Evolutionary conservation across 2,888 invertebrate species (phyloP), one percentile per base, ranked within the genome.

Genomic region (Cantharis rufa): DNA sequence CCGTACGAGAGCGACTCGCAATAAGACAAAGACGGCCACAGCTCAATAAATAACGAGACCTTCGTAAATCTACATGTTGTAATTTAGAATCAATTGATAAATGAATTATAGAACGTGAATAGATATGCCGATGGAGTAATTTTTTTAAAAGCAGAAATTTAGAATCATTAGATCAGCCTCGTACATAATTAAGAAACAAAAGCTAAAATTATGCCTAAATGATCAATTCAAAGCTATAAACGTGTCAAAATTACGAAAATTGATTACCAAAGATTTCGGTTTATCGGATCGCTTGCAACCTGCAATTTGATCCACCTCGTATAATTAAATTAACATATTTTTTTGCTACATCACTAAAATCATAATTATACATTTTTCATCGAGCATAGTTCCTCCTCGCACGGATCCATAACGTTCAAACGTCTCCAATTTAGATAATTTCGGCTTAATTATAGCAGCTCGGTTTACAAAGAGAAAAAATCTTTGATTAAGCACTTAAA

Each of bases 231-330:
- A 74, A 81, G 76, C 79, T 70, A 80, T 76, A 78, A 79, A 80
- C 76, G 81, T 81, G 81, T 81, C 81, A 80, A 80, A 80, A 80
- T 81, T 80, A 79, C 69, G 73, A 79, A 81, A 81, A 81, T 81
- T 79, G 81, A 81, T 81, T 80, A 79, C 75, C 75, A 68, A 74
- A 78, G 71, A 76, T 78, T 76, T 78, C 69, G 64, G 76, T 76
- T 78, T 76, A 78, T 78, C 78, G 71, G 27, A 69, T 73, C 76
- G n/a, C 69, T 24, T 74, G 74, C 71, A 76, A 69, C 74, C 76
- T 78, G 72, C 78, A 76, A 78, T 78, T 78, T 78, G 70, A 78
- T 76, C 76, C 76, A 70, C 70, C 78, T 78, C 70, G 72, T 78
- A 71, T 78, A 78, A 78, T 78, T 78, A 78, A 78, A 78, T 78